phyloP scores from a whole-genome alignment of 1,140 invertebrate genomes.

The Pseudomyrmex sp. region DNA sequence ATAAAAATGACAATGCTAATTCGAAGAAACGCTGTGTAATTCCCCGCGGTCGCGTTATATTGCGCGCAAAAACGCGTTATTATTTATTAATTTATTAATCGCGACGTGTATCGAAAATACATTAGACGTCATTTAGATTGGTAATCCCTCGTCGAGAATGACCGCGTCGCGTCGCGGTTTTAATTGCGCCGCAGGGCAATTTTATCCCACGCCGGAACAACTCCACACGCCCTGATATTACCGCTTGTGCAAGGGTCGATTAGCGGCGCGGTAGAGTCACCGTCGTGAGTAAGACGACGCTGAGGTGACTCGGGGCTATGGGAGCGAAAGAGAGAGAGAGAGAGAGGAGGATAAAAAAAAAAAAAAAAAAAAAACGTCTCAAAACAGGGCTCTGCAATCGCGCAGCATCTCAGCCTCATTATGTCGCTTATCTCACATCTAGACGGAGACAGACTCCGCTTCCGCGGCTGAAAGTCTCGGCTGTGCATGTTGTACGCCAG shows the following conservation, averaged over 20 bases:
- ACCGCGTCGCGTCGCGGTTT: no score
- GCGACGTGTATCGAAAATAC: neutral
- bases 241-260: conserved; percentile 62
- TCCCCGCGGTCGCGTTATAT: neutral
- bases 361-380: conserved; percentile 47
- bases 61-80: neutral
- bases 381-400: conserved; percentile 69
- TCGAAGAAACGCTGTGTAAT: neutral
- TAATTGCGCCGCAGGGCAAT: conserved; percentile 38
- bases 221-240: conserved; percentile 34
- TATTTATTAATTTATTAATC: conserved; percentile 37
- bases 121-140: conserved; percentile 8
- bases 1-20: neutral
- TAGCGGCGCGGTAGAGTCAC: conserved; percentile 32
- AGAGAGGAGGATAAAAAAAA: conserved; percentile 1
- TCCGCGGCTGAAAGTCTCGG: conserved; percentile 65
- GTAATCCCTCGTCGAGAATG: conserved; percentile 9
- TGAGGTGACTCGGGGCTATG: neutral
- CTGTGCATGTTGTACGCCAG: neutral
- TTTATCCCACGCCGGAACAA: conserved; percentile 55
- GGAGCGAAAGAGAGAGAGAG: neutral
- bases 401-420: conserved; percentile 67
- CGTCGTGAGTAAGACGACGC: conserved; percentile 22
- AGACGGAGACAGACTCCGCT: conserved; percentile 64
- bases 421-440: conserved; percentile 67